Percentiles rank a stretch among this genome's conserved stretches.
These are phyloP conservation scores for Melanaphis sacchari DNA, from an alignment of 1,140 invertebrate genomes.

Conservation along the genomic window DNA sequence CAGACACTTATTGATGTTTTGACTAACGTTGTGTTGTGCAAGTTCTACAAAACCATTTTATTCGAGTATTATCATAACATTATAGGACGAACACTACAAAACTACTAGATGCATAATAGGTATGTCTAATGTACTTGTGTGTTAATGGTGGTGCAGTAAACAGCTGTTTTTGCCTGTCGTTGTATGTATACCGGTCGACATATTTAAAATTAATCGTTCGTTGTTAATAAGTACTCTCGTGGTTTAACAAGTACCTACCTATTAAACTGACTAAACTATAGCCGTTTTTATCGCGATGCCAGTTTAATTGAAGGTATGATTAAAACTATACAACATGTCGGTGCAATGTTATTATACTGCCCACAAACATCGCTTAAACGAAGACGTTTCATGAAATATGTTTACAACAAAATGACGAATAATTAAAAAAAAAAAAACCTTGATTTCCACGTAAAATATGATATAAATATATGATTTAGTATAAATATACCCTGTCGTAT, in stretches of 20 bases:
- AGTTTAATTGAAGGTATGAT: not conserved
- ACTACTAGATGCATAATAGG: not conserved
- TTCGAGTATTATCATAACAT: not conserved
- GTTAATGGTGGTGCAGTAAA: not conserved
- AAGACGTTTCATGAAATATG: not conserved
- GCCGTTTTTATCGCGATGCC: not conserved
- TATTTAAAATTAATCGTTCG: not conserved
- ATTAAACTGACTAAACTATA: not conserved
- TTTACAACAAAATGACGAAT: not conserved
- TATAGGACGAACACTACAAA: not conserved
- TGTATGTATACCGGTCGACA: not conserved
- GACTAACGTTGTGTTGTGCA: not conserved
- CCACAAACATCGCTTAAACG: not conserved
- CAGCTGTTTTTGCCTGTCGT: not conserved
- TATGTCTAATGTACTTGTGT: not conserved
- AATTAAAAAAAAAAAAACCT: not conserved
- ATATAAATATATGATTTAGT: not conserved
- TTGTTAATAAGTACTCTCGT: constrained; percentile 7
- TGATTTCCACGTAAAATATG: not conserved
- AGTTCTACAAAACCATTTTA: not conserved
- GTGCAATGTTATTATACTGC: not conserved
- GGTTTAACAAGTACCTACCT: not conserved
- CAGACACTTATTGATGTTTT: not conserved
- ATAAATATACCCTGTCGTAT: not conserved
- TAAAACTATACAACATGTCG: not conserved